These are phyloP conservation scores for Agraylea sexmaculata DNA, from an alignment of 1,140 invertebrate species.

Conservation along the genomic window DNA sequence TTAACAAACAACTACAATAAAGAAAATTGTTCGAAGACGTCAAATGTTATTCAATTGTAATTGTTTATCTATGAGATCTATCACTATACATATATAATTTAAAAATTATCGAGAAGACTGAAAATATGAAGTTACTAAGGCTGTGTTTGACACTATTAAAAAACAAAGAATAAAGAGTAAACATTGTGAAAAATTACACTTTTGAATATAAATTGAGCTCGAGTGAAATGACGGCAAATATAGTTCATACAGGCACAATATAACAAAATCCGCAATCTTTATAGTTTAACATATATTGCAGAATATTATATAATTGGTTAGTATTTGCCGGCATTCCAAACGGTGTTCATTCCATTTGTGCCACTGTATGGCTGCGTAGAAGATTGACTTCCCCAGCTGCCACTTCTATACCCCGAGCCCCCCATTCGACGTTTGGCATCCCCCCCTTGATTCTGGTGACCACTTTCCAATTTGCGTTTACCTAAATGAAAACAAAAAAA, in stretches of 20 bases:
- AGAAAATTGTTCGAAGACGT: too few relatives aligned
- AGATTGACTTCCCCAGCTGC: slow-evolving; percentile 52
- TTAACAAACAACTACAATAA: slow-evolving; percentile 19
- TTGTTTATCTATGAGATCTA: too few relatives aligned
- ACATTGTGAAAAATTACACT: slow-evolving; percentile 18
- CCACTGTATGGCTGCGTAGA: slow-evolving; percentile 42
- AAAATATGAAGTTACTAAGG: slow-evolving; percentile 20
- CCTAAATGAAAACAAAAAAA: slow-evolving; percentile 40
- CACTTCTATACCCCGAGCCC: slow-evolving; percentile 50
- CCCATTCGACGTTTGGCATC: slow-evolving; percentile 87
- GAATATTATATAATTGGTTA: too few relatives aligned
- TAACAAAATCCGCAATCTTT: too few relatives aligned
- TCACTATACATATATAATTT: too few relatives aligned
- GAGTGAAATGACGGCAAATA: slow-evolving; percentile 17
- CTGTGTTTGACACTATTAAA: slow-evolving; percentile 20
- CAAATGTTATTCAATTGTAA: too few relatives aligned
- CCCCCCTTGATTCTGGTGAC: slow-evolving; percentile 92
- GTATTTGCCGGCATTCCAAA: too few relatives aligned
- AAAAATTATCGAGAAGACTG: too few relatives aligned
- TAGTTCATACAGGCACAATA: too few relatives aligned
- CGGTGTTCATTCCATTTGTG: too few relatives aligned
- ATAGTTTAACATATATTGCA: too few relatives aligned
- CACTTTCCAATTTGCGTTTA: slow-evolving; percentile 94
- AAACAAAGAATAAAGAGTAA: slow-evolving; percentile 13
- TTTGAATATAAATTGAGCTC: slow-evolving; percentile 21